Evolutionary conservation across 92 coral and sea anemone species (phyloP).

Genomic region (Diadumene lineata): DNA sequence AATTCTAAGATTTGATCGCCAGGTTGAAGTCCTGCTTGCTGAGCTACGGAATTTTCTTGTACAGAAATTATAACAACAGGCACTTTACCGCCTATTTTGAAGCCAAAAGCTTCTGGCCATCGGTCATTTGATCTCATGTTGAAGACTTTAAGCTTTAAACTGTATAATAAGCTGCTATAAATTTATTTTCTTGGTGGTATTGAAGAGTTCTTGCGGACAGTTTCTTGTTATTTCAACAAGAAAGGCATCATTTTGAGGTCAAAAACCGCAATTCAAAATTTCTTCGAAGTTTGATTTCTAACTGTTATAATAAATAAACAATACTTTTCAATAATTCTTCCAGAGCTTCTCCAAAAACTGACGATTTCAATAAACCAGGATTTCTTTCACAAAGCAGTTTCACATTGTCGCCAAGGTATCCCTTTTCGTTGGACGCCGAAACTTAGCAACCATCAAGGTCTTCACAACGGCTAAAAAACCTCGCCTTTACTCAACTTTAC

Average conservation of each 20-base stretch:
- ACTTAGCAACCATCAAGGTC: conserved; percentile 36
- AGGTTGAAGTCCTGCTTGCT: conserved; percentile 92
- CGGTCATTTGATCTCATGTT: conserved; percentile 80
- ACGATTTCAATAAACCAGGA: neutral
- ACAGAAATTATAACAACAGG: conserved; percentile 97
- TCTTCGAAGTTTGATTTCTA: conserved; percentile 5
- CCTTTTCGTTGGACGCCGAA: conserved; percentile 47
- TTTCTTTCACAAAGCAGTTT: neutral
- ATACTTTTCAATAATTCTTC: neutral
- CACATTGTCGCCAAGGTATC: conserved; percentile 27
- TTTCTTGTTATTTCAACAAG: conserved; percentile 6
- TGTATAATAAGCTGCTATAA: no score
- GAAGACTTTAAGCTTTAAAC: neutral
- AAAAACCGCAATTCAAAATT: conserved; percentile 2
- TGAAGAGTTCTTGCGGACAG: neutral
- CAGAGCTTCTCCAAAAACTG: neutral
- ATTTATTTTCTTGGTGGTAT: neutral
- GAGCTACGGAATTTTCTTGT: conserved; percentile 89
- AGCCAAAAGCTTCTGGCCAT: conserved; percentile 97
- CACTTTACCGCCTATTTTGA: conserved; percentile 84
- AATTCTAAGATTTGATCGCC: conserved; percentile 97
- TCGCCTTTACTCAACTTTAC: neutral
- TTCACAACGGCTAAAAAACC: neutral
- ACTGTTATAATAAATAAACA: neutral
- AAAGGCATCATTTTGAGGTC: conserved; percentile 4